phyloP scores from a whole-genome alignment of 2,113 vertebrate species.

The human region GRCh38 chr13:85807501-85808000 shows the following conservation, averaged over 20 bases:
- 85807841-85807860: no score
- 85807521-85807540: background rate
- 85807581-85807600: background rate
- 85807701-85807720: background rate
- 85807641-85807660: background rate
- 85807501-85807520: background rate
- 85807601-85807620: background rate
- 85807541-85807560: background rate
- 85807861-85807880: no score
- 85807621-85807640: background rate
- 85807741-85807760: background rate
- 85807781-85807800: background rate
- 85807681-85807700: background rate
- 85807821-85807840: no score
- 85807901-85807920: accelerated
- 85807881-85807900: no score
- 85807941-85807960: no score
- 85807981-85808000: no score
- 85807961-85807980: no score
- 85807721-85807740: background rate
- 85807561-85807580: background rate
- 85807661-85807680: background rate
- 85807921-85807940: no score
- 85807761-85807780: background rate
- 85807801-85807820: no score